These are phyloP conservation scores for Unio delphinus DNA, from an alignment of 2,888 invertebrate species.

Conservation along the genomic window DNA sequence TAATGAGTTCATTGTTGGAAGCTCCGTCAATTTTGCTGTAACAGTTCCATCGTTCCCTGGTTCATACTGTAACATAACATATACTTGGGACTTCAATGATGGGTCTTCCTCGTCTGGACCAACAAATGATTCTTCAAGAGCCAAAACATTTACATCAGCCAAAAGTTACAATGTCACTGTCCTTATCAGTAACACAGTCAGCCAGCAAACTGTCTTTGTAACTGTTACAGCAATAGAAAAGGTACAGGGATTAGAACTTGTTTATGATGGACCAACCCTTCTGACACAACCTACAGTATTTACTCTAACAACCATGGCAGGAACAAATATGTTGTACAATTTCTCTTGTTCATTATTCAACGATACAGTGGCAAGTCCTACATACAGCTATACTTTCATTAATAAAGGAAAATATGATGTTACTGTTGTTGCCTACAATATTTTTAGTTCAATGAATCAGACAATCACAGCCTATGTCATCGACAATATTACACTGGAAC, in stretches of 20 bases:
- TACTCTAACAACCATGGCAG: conserved; percentile 20
- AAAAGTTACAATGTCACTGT: conserved; percentile 30
- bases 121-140: conserved; percentile 3
- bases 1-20: conserved; percentile 4
- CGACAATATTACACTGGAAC: conserved; percentile 7
- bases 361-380: conserved; percentile 12
- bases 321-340: conserved; percentile 25
- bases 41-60: conserved; percentile 16
- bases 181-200: conserved; percentile 29
- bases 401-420: conserved; percentile 25
- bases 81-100: conserved; percentile 33
- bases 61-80: conserved; percentile 26
- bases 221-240: conserved; percentile 22
- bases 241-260: conserved; percentile 23
- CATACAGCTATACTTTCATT: conserved; percentile 14
- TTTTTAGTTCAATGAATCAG: conserved; percentile 13
- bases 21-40: conserved; percentile 10
- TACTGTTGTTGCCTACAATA: conserved; percentile 28
- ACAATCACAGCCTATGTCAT: conserved; percentile 22
- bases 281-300: conserved; percentile 10
- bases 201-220: conserved; percentile 10
- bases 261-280: conserved; percentile 22
- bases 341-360: conserved; percentile 23
- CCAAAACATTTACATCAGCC: conserved; percentile 20
- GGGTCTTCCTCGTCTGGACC: conserved; percentile 5